Evolutionary conservation across 2,113 vertebrate genomes (phyloP), one percentile per base, ranked within the genome.

Genomic region (Amphilophus citrinellus): DNA sequence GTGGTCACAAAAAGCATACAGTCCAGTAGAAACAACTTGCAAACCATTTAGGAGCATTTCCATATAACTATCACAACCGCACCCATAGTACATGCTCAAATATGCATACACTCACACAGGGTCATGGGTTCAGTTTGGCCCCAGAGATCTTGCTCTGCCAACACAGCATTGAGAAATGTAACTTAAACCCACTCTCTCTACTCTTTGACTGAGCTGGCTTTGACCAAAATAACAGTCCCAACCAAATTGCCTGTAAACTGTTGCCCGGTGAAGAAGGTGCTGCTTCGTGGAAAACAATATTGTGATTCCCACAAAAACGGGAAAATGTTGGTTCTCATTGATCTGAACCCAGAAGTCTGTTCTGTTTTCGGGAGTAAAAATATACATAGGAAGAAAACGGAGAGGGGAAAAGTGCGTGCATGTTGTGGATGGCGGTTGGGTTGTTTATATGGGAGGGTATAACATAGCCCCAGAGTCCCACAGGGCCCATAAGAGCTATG

Each of bases 381-480:
- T 93, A 93, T 92, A 93, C 88, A 90, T 66, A 56, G 27, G 61
- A 87, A 85, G 71, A 80, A 89, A 91, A 92, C 76, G 20, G 63
- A 84, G 84, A 75, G 53, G 57, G 60, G 73, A 60, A 82, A 83
- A 92, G 80, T 89, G 86, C 9, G 3, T 86, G 82, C 84, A 53
- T 92, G 86, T 89, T 92, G 89, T 90, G 90, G 84, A 90, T 85
- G 87, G 84, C 20, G 88, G 91, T 92, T 59, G 61, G 82, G 53
- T 94, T 91, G 89, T 95, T 95, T 93, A 93, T 91, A 93, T 88
- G 91, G 84, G 89, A 93, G 91, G 91, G 92, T 93, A 92, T 90
- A 93, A 82, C 92, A 89, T 91, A 87, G 90, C 81, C 82, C 83
- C 39, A 65, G 60, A 61, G 80, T 94, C 92, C 93, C 92, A 87